Base-by-base conservation (phyloP, 2,797 vertebrate genomes). In the Geotrypetes seraphini region DNA sequence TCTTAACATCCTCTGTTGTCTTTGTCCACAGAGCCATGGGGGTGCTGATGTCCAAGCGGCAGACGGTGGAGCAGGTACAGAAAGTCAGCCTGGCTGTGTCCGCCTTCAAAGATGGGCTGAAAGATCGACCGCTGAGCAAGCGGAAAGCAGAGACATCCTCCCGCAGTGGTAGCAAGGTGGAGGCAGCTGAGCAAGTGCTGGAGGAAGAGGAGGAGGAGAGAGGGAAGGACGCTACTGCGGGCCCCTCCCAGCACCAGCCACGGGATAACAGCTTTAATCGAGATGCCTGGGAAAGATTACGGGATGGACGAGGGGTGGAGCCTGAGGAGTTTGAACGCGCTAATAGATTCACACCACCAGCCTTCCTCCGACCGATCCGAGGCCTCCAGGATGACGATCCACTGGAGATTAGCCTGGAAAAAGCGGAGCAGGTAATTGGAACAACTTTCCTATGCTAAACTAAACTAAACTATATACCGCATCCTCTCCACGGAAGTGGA, bases 21-120 rank as follows among this genome's bases (percentile, higher is more conserved):
- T 47, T 18, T 19, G 12, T 20, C 20, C 1, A 1, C 49, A 73
- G 73, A 90, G 78, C 67, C 81, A 98, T 98, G 94, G 94, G 94
- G 50, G 94, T 97, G 48, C 76, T 87, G 57, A 85, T 89, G 85
- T 89, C 87, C 47, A 93, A 90, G 74, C 87, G 91, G 53, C 91
- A 97, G 79, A 92, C 92, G n/a, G 92, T 97, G 73, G 90, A 96
- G 71, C 92, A 93, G 78, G 95, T 96, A 32, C 94, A 97, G 76
- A 97, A 91, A 63, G 93, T 92, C 74, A 96, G 56, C 24, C 75
- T 87, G 12, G 95, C 96, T 0, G 91, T 97, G 43, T 91, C 88
- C 0, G 95, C 94, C 30, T 97, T 97, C 63, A 93, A 94, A 59
- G 78, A 91, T 0, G 91, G 91, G 25, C 28, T 98, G 11, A 86